Base-by-base conservation (phyloP, 2,113 vertebrate species). In the Apeltes quadracus region DNA sequence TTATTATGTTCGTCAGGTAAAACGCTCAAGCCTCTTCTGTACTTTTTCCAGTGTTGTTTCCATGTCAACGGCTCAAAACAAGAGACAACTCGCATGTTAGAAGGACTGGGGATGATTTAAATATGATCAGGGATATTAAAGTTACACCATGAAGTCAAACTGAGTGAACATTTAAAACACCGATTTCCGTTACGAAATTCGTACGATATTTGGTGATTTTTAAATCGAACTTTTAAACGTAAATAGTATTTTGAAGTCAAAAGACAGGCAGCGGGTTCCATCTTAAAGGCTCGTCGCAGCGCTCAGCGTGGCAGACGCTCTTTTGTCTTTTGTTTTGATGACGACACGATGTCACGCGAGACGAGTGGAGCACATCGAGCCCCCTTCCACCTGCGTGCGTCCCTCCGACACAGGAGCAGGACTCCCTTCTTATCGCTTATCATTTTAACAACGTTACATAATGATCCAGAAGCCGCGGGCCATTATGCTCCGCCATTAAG, bases 1-100 rank as follows among this genome's bases (percentile, higher is more conserved):
- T 95, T 54, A 95, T 95, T 56, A 91, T 94, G 87, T 95, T 94
- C 54, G 93, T 94, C 86, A 92, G 93, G 94, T 95, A 79, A 91
- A 84, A 67, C 23, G n/a, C 8, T 53, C 3, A 0, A 25, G 1
- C n/a, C 2, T 55, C 23, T 34, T 29, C 16, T 39, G 14, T 20
- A 53, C 27, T 61, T 69, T 32, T n/a, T 27, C 10, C 29, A 36
- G 3, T 36, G 22, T 16, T 38, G 16, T 10, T 22, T 36, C 32
- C 23, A 41, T 76, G 54, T 71, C 7, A 8, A 41, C 43, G 18
- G 43, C 7, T 69, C 2, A 36, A 2, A 41, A 43, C 2, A 0
- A 32, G 20, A 13, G 13, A n/a, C 3, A 2, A 32, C 16, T 38
- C 0, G 5, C 18, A 2, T 20, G 22, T 16, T 6, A 22, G 38